Conservation (phyloP, 1,140 invertebrate genomes). For the Drosophila nikananu region DNA sequence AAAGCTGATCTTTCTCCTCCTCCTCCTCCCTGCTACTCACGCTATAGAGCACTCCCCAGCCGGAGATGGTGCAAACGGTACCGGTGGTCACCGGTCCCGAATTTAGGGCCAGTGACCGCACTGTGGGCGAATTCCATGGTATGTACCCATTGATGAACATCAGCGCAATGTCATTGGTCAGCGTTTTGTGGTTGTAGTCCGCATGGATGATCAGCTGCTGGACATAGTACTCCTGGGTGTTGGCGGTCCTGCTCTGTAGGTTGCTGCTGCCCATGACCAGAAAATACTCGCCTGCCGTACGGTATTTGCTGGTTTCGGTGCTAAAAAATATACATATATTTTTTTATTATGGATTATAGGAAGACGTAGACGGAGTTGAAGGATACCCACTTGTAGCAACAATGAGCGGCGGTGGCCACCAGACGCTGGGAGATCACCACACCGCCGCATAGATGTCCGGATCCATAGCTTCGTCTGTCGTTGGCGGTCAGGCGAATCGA, state of each 20-base stretch:
- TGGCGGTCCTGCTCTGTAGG: conserved; percentile 8
- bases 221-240: conserved; percentile 59
- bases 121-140: conserved; percentile 36
- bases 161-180: conserved; percentile 63
- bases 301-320: conserved; percentile 7
- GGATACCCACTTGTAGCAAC: conserved; percentile 74
- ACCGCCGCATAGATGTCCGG: conserved; percentile 87
- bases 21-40: conserved; percentile 16
- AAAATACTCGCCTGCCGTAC: conserved; percentile 59
- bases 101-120: conserved; percentile 46
- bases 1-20: not conserved
- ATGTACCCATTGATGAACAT: conserved; percentile 72
- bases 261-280: conserved; percentile 67
- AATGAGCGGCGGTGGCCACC: conserved; percentile 90
- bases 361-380: accelerated
- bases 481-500: conserved; percentile 57
- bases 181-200: conserved; percentile 21
- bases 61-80: conserved; percentile 53
- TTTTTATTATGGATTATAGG: not conserved
- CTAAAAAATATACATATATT: conserved; percentile 12
- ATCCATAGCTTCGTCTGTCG: conserved; percentile 50
- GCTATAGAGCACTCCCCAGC: conserved; percentile 56
- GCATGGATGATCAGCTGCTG: conserved; percentile 54
- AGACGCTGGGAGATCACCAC: conserved; percentile 86
- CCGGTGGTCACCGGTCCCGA: not conserved